Conservation (phyloP, 2,888 invertebrate genomes). For the Digitonthophagus gazella region DNA sequence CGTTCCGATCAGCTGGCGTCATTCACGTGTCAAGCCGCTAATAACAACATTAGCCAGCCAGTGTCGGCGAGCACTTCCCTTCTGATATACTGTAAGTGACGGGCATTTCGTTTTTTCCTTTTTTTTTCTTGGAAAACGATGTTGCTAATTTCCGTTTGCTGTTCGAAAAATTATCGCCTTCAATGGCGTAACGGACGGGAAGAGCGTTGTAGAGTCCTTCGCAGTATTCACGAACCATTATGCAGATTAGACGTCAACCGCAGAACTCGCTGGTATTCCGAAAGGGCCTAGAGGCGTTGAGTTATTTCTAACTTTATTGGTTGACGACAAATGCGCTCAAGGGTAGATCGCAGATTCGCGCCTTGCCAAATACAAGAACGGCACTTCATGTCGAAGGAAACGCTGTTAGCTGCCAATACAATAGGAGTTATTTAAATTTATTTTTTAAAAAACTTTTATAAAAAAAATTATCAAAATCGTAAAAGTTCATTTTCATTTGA, state of each 20-base stretch:
- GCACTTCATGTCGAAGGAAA: neutral
- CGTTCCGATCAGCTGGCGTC: slow-evolving; percentile 71
- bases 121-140: neutral
- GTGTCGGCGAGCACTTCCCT: slow-evolving; percentile 68
- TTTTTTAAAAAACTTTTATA: neutral
- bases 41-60: slow-evolving; percentile 69
- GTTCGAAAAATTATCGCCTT: neutral
- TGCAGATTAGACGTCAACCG: slow-evolving; percentile 20
- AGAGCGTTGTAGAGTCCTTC: neutral
- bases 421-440: neutral
- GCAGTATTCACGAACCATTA: slow-evolving; percentile 25
- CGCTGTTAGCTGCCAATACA: neutral
- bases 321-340: neutral
- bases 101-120: slow-evolving; percentile 21
- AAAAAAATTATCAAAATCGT: neutral
- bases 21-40: slow-evolving; percentile 76
- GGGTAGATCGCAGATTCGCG: neutral
- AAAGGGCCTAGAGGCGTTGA: neutral
- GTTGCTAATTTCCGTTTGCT: neutral
- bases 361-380: neutral
- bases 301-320: neutral
- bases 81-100: slow-evolving; percentile 71
- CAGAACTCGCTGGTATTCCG: neutral
- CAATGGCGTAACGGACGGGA: neutral
- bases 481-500: too few species aligned